phyloP scores from a whole-genome alignment of 2,888 invertebrate species.

The Apamea epomidion region DNA sequence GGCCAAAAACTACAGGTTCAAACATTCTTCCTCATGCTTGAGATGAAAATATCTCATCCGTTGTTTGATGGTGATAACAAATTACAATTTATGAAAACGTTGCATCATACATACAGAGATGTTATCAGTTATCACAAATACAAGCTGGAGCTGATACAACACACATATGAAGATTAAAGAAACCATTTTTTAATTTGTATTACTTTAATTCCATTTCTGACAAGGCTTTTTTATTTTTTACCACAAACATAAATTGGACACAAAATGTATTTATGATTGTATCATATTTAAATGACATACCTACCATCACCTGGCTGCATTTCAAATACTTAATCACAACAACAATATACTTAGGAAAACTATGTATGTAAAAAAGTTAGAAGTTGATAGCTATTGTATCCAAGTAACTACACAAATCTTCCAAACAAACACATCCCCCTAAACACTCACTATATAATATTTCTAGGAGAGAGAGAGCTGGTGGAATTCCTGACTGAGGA shows the following conservation, averaged over 20 bases:
- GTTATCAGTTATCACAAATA: neutral
- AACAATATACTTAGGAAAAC: neutral
- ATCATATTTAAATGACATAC: neutral
- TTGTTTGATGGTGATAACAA: neutral
- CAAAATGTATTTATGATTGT: neutral
- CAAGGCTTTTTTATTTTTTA: neutral
- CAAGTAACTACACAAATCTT: neutral
- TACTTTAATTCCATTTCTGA: neutral
- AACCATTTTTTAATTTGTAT: neutral
- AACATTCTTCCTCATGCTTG: neutral
- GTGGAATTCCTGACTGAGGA: conserved; percentile 98
- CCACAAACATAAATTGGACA: neutral
- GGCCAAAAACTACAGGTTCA: neutral
- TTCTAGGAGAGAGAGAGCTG: conserved; percentile 95
- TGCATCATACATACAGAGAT: conserved; percentile 32
- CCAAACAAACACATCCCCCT: neutral
- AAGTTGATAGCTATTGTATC: neutral
- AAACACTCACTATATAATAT: neutral
- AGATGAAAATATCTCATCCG: no score
- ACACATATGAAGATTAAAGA: neutral
- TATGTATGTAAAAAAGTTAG: neutral
- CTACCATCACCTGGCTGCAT: neutral
- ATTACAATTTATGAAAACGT: conserved; percentile 5
- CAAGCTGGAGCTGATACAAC: neutral
- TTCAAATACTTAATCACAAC: neutral